Evolutionary conservation across 2,888 invertebrate species (phyloP).

Genomic region (Bruchidius siliquastri): DNA sequence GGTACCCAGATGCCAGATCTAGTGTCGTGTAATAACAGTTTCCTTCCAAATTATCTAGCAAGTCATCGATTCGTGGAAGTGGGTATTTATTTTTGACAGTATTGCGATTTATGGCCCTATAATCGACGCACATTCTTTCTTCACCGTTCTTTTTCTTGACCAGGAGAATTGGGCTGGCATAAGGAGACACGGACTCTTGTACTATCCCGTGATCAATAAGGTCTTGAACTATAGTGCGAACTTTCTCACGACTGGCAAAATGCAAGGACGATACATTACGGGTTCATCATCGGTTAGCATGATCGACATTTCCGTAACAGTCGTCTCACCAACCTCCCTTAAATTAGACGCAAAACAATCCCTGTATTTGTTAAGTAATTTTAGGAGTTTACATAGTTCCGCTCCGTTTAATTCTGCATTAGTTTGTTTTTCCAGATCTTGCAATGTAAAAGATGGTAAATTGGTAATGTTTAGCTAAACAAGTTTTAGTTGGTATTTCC

Average conservation of each 20-base stretch:
- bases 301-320: slow-evolving; percentile 20
- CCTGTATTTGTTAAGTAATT: slow-evolving; percentile 14
- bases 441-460: background rate
- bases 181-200: slow-evolving; percentile 29
- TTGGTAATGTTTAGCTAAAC: slow-evolving; percentile 4
- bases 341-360: slow-evolving; percentile 15
- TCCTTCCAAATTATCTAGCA: slow-evolving; percentile 27
- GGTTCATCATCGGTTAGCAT: slow-evolving; percentile 12
- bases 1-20: slow-evolving; percentile 33
- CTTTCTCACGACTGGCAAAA: slow-evolving; percentile 9
- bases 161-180: slow-evolving; percentile 21
- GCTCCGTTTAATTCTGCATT: background rate
- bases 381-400: slow-evolving; percentile 4
- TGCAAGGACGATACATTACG: slow-evolving; percentile 19
- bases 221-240: slow-evolving; percentile 7
- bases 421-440: slow-evolving; percentile 7
- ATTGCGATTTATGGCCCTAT: slow-evolving; percentile 30
- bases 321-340: slow-evolving; percentile 16
- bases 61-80: slow-evolving; percentile 35
- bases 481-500: background rate
- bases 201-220: slow-evolving; percentile 18
- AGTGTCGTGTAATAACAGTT: slow-evolving; percentile 30
- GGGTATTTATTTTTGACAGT: slow-evolving; percentile 35
- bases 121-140: slow-evolving; percentile 30
- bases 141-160: slow-evolving; percentile 26